Evolutionary conservation across 2,113 vertebrate species (phyloP).

Genomic region (Ciconia maguari): DNA sequence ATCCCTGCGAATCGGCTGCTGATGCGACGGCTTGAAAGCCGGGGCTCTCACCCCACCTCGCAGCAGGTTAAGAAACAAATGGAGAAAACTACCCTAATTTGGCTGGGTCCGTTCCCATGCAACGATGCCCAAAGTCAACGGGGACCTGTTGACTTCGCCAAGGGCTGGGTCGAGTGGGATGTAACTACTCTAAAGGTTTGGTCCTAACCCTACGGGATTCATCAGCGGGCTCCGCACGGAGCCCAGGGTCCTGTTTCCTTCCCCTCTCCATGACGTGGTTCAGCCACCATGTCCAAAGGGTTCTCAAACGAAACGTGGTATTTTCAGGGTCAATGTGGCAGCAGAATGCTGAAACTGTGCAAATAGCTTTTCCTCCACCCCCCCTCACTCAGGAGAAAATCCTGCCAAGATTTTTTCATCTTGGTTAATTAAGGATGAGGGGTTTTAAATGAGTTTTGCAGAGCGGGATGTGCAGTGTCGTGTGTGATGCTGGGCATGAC

Average conservation of each 20-base stretch:
- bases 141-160: not conserved
- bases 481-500: not conserved
- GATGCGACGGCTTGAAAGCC: not conserved
- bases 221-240: fast-evolving
- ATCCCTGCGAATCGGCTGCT: not conserved
- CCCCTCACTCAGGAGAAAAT: not conserved
- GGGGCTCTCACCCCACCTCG: not conserved
- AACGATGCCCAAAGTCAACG: not conserved
- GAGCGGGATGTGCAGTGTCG: fast-evolving
- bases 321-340: not conserved
- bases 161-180: not conserved
- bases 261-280: not conserved
- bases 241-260: not conserved
- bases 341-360: not conserved
- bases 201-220: conserved; percentile 14
- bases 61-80: conserved; percentile 27
- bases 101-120: not conserved
- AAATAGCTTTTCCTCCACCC: not conserved
- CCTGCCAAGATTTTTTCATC: not conserved
- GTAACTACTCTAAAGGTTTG: conserved; percentile 48
- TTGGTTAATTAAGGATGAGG: not conserved
- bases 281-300: not conserved
- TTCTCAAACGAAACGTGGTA: not conserved
- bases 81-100: conserved; percentile 13
- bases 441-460: not conserved